Evolutionary conservation across 2,113 vertebrate species (phyloP).

Genomic region (Periophthalmus modestus): DNA sequence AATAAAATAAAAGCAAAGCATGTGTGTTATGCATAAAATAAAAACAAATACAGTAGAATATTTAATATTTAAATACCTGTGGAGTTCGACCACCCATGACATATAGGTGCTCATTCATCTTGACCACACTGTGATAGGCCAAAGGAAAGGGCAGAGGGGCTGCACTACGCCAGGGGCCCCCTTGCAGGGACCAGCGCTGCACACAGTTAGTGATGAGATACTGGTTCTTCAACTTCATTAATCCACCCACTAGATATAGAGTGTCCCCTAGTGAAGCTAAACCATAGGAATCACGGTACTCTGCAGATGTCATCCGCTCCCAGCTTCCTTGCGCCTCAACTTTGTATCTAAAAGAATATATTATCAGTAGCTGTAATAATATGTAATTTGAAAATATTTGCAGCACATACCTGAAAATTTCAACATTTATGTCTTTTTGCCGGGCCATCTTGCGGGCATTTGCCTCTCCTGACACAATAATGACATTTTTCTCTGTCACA

Average conservation of each 20-base stretch:
- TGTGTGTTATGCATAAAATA: conserved; percentile 36
- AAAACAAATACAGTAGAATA: not conserved
- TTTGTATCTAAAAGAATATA: conserved; percentile 81
- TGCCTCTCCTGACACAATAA: conserved; percentile 91
- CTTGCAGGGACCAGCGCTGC: conserved; percentile 86
- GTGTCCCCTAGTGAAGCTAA: conserved; percentile 81
- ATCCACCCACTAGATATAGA: conserved; percentile 90
- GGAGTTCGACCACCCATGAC: conserved; percentile 94
- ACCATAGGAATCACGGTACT: conserved; percentile 91
- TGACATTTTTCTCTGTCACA: conserved; percentile 87
- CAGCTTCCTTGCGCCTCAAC: conserved; percentile 87
- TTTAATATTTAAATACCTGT: conserved; percentile 79
- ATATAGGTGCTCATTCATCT: conserved; percentile 84
- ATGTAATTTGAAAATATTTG: not conserved
- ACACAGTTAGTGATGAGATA: conserved; percentile 91
- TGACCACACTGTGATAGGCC: conserved; percentile 85
- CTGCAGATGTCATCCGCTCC: conserved; percentile 85
- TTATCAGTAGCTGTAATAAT: conserved; percentile 2
- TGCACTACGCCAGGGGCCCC: conserved; percentile 84
- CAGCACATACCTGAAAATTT: conserved; percentile 87
- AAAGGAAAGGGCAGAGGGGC: conserved; percentile 87
- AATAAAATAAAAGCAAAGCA: conserved; percentile 47
- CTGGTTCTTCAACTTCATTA: conserved; percentile 93
- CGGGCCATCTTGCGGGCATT: conserved; percentile 83
- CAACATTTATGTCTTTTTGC: conserved; percentile 84